A percentile compares a stretch with the other conserved stretches of the same genome.
Evolutionary conservation across 2,888 invertebrate genomes (phyloP).

Genomic region (Acanthopleura granulata): DNA sequence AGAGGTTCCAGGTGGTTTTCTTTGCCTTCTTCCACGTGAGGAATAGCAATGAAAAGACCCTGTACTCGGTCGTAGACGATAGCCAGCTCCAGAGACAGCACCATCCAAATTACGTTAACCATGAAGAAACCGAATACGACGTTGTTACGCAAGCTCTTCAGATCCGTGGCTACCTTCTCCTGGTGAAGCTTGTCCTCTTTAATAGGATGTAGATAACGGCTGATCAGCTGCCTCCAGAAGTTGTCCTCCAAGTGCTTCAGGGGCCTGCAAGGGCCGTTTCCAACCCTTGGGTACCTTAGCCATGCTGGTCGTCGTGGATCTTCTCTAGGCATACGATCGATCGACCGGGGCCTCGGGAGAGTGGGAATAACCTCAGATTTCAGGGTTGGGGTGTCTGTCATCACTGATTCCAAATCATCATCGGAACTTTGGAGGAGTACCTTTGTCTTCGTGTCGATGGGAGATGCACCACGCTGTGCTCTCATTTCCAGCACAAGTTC

Average conservation of each 20-base stretch:
- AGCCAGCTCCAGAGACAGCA: conserved; percentile 98
- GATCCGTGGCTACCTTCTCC: conserved; percentile 45
- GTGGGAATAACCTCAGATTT: neutral
- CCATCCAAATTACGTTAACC: conserved; percentile 97
- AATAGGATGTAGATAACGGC: conserved; percentile 93
- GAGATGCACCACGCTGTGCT: conserved; percentile 18
- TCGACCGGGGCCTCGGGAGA: neutral
- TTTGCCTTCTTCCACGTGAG: conserved; percentile 34
- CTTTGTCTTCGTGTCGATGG: neutral
- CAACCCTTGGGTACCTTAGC: neutral
- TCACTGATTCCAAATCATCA: neutral
- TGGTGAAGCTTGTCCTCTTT: conserved; percentile 84
- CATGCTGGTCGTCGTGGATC: conserved; percentile 16
- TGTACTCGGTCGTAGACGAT: conserved; percentile 77
- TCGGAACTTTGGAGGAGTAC: neutral
- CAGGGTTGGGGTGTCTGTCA: neutral
- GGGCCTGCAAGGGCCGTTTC: conserved; percentile 89
- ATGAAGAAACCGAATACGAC: conserved; percentile 76
- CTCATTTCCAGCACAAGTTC: conserved; percentile 44
- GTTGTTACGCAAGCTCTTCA: conserved; percentile 52
- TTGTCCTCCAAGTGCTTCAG: conserved; percentile 83
- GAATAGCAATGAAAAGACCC: conserved; percentile 49
- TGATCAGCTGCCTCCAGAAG: conserved; percentile 96
- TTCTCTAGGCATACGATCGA: neutral
- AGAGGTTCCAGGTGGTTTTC: conserved; percentile 59